Percentiles rank a stretch among this genome's conserved stretches.
Evolutionary conservation across 2,888 invertebrate genomes (phyloP).

Genomic region (Euspilapteryx auroguttella): DNA sequence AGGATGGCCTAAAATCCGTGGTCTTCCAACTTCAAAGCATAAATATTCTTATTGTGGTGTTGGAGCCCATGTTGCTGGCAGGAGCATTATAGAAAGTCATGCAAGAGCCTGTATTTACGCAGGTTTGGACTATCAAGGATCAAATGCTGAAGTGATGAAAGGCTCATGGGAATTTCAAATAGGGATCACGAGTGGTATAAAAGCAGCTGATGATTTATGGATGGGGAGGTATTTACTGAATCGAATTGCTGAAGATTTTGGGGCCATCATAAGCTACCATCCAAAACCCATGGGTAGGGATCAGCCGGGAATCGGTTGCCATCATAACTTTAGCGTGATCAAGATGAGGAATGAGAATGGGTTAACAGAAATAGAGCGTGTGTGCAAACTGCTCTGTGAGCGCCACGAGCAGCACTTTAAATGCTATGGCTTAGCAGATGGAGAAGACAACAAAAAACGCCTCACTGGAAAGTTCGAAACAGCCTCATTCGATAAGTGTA

Average conservation of each 20-base stretch:
- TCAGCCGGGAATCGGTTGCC: slow-evolving; percentile 86
- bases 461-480: slow-evolving; percentile 94
- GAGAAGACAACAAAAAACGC: slow-evolving; percentile 91
- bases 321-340: slow-evolving; percentile 87
- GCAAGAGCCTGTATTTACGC: slow-evolving; percentile 82
- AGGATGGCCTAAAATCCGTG: slow-evolving; percentile 92
- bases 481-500: slow-evolving; percentile 88
- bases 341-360: slow-evolving; percentile 82
- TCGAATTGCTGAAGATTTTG: slow-evolving; percentile 85
- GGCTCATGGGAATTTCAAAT: slow-evolving; percentile 92
- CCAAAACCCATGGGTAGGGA: slow-evolving; percentile 79
- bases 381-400: slow-evolving; percentile 71
- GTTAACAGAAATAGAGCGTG: slow-evolving; percentile 75
- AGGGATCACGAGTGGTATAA: slow-evolving; percentile 87
- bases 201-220: slow-evolving; percentile 85
- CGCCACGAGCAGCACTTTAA: slow-evolving; percentile 72
- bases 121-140: slow-evolving; percentile 87
- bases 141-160: slow-evolving; percentile 99
- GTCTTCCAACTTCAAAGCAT: slow-evolving; percentile 79
- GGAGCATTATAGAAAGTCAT: slow-evolving; percentile 94
- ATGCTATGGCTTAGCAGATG: slow-evolving; percentile 86
- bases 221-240: slow-evolving; percentile 80
- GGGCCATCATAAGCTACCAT: slow-evolving; percentile 67
- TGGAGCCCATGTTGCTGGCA: slow-evolving; percentile 89
- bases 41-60: slow-evolving; percentile 89